phyloP scores from a whole-genome alignment of 2,888 invertebrate species.

The Hydropsyche betteni region DNA sequence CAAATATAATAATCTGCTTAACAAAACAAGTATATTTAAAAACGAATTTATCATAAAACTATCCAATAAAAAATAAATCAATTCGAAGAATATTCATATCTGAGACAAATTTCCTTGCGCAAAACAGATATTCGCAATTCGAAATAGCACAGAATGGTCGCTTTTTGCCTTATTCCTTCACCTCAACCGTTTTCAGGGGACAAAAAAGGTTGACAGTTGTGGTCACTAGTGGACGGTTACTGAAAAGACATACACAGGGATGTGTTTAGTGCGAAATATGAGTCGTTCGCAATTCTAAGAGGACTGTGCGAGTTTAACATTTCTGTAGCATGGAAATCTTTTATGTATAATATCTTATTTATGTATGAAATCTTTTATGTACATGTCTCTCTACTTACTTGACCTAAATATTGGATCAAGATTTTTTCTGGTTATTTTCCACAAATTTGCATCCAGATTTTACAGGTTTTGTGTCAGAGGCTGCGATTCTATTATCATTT shows the following conservation, averaged over 20 bases:
- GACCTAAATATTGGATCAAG: constrained; percentile 59
- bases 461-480: constrained; percentile 56
- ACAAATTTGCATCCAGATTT: constrained; percentile 56
- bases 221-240: background rate
- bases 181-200: constrained; percentile 3
- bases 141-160: background rate
- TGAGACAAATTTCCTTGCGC: too few relatives aligned
- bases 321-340: background rate
- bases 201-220: background rate
- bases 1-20: too few relatives aligned
- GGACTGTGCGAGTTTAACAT: background rate
- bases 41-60: too few relatives aligned
- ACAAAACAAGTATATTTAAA: too few relatives aligned
- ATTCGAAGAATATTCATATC: too few relatives aligned
- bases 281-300: background rate
- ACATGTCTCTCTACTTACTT: constrained; percentile 59
- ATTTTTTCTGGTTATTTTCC: constrained; percentile 55
- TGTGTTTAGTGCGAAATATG: too few relatives aligned
- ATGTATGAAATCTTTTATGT: too few relatives aligned
- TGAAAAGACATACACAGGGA: background rate
- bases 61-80: too few relatives aligned
- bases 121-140: too few relatives aligned
- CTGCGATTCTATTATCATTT: constrained; percentile 51
- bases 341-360: too few relatives aligned
- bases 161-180: background rate